Evolutionary conservation across 2,113 vertebrate genomes (phyloP).

Genomic region (Paraplagusia blochii): DNA sequence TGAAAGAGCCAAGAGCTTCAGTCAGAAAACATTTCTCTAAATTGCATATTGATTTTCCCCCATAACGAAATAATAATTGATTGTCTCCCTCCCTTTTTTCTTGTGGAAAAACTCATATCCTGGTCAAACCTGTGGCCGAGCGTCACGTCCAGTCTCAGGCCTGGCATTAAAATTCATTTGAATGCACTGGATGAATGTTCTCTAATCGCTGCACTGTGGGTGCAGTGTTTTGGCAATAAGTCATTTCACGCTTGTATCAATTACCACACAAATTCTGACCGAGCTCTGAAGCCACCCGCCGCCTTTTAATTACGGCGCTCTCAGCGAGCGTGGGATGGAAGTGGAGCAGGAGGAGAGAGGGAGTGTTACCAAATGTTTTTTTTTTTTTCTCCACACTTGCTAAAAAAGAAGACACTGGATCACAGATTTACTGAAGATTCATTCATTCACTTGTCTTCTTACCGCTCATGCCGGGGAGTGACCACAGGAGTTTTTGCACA

Average conservation of each 20-base stretch:
- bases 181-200: conserved; percentile 49
- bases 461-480: no score
- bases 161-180: conserved; percentile 51
- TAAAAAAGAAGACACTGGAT: conserved; percentile 43
- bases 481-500: no score
- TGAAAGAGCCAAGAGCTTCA: conserved; percentile 13
- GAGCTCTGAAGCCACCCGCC: conserved; percentile 57
- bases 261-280: conserved; percentile 59
- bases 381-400: conserved; percentile 38
- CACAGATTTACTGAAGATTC: conserved; percentile 35
- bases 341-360: conserved; percentile 27
- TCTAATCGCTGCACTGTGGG: conserved; percentile 48
- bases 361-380: conserved; percentile 45
- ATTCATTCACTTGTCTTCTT: no score
- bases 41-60: conserved; percentile 58
- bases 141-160: conserved; percentile 8
- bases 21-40: conserved; percentile 47
- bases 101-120: conserved; percentile 12
- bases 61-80: conserved; percentile 59
- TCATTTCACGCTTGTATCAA: conserved; percentile 63
- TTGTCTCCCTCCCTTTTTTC: conserved; percentile 28
- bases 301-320: conserved; percentile 62
- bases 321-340: conserved; percentile 23
- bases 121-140: conserved; percentile 18
- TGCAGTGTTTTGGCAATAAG: conserved; percentile 56